Evolutionary conservation across 1,140 invertebrate genomes (phyloP).

Genomic region (Drosophila sucinea): DNA sequence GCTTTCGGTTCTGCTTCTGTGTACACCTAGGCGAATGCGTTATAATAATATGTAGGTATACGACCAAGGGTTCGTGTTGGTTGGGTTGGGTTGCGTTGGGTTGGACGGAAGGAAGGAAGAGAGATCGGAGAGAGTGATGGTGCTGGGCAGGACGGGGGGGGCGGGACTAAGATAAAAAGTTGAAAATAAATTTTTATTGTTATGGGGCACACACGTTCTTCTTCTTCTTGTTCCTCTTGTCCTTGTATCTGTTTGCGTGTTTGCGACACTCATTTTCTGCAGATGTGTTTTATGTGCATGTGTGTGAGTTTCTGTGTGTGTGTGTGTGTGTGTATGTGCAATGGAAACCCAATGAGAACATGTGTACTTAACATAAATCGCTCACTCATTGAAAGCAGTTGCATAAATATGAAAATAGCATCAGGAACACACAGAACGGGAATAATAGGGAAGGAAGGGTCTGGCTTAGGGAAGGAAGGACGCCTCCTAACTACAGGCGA

Average conservation of each 20-base stretch:
- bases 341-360: conserved; percentile 76
- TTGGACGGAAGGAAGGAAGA: neutral
- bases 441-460: conserved; percentile 33
- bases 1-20: conserved; percentile 24
- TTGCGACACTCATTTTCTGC: conserved; percentile 81
- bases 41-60: conserved; percentile 80
- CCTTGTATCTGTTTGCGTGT: conserved; percentile 80
- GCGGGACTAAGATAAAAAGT: conserved; percentile 68
- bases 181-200: conserved; percentile 82
- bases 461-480: neutral
- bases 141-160: conserved; percentile 32
- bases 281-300: conserved; percentile 71
- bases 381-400: conserved; percentile 80
- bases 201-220: conserved; percentile 74
- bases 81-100: neutral
- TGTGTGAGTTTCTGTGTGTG: conserved; percentile 17
- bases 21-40: conserved; percentile 78
- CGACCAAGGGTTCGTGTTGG: conserved; percentile 21
- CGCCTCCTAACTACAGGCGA: no score
- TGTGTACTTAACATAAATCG: conserved; percentile 81
- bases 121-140: neutral
- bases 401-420: conserved; percentile 65
- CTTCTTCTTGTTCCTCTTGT: conserved; percentile 73
- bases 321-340: conserved; percentile 50
- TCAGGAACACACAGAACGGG: conserved; percentile 9